Evolutionary conservation across 2,797 vertebrate species (phyloP).

Genomic region (Acridotheres tristis): DNA sequence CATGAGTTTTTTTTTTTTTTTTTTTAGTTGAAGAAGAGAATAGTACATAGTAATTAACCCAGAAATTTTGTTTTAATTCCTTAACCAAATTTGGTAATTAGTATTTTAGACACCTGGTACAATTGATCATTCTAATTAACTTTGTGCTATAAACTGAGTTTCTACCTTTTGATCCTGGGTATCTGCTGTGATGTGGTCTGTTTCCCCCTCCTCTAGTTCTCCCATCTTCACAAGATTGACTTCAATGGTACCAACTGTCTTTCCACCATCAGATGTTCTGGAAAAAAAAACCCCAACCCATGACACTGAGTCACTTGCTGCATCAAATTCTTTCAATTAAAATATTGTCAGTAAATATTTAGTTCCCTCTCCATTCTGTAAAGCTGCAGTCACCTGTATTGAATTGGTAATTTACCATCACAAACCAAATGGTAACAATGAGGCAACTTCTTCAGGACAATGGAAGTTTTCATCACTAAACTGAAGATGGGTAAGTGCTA

Average conservation of each 20-base stretch:
- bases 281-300: fast-evolving
- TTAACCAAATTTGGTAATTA: conserved; percentile 63
- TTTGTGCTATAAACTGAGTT: background rate
- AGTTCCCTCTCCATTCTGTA: background rate
- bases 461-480: background rate
- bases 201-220: conserved; percentile 89
- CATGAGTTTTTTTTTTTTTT: background rate
- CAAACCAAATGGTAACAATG: background rate
- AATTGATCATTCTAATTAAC: conserved; percentile 51
- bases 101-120: conserved; percentile 36
- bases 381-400: background rate
- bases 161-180: conserved; percentile 89
- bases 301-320: background rate
- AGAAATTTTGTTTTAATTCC: conserved; percentile 57
- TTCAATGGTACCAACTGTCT: conserved; percentile 88
- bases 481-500: background rate
- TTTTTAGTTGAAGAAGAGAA: background rate
- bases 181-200: conserved; percentile 86
- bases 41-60: background rate
- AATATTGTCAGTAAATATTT: background rate
- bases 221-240: conserved; percentile 93
- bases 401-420: background rate
- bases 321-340: background rate
- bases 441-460: background rate
- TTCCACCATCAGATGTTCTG: conserved; percentile 93